These are phyloP conservation scores for Potorous gilbertii DNA, from an alignment of 2,797 vertebrate species.

Conservation along the genomic window DNA sequence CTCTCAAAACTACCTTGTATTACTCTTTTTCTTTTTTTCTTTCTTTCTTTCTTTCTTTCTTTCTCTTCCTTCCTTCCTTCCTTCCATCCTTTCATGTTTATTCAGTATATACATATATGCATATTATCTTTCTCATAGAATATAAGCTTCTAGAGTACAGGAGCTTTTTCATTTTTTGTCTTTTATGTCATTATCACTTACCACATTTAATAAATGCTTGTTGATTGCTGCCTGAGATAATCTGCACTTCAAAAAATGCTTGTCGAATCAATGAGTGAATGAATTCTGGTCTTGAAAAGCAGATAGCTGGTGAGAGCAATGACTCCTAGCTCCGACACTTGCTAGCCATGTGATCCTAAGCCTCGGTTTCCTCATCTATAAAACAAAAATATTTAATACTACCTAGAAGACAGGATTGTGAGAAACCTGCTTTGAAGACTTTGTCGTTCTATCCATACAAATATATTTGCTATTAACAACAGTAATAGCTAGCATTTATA, in stretches of 20 bases:
- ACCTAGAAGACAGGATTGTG: too few relatives aligned
- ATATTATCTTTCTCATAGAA: not conserved
- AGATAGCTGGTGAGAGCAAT: not conserved
- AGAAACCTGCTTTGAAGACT: too few relatives aligned
- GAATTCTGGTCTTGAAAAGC: not conserved
- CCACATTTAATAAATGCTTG: not conserved
- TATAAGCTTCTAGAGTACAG: not conserved
- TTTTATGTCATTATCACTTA: not conserved
- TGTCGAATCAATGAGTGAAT: not conserved
- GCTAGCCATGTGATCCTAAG: too few relatives aligned
- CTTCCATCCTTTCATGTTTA: too few relatives aligned
- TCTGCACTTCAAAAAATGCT: not conserved
- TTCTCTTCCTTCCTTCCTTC: too few relatives aligned
- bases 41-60: too few relatives aligned
- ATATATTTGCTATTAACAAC: too few relatives aligned
- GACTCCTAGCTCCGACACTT: not conserved
- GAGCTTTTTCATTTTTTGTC: not conserved
- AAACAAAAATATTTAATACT: too few relatives aligned
- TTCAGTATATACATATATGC: not conserved
- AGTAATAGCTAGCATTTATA: too few relatives aligned
- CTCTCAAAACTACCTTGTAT: not conserved
- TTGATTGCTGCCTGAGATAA: not conserved
- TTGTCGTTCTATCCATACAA: too few relatives aligned
- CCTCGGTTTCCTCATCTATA: too few relatives aligned
- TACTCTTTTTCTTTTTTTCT: too few relatives aligned